These are phyloP conservation scores for Stichodactyla mertensii DNA, from an alignment of 64 coral and sea anemone genomes.

Conservation along the genomic window DNA sequence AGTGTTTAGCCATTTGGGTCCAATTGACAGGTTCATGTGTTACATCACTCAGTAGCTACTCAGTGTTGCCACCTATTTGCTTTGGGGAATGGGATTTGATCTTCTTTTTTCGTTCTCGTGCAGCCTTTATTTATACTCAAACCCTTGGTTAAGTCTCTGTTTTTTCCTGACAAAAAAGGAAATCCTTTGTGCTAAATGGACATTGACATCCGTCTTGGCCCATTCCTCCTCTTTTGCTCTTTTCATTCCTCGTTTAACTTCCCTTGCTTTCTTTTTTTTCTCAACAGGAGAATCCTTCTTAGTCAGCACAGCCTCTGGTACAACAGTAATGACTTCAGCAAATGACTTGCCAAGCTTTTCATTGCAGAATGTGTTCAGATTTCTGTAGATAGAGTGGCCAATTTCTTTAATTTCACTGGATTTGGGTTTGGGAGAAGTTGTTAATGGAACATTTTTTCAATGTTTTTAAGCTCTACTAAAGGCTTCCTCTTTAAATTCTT, in stretches of 20 bases:
- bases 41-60: neutral
- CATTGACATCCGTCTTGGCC: neutral
- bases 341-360: constrained; percentile 10
- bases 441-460: neutral
- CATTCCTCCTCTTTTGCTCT: neutral
- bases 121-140: neutral
- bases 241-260: constrained; percentile 4
- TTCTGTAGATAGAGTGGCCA: neutral
- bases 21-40: neutral
- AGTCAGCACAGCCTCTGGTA: neutral
- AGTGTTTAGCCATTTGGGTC: neutral
- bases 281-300: neutral
- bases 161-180: neutral
- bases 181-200: constrained; percentile 3
- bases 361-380: constrained; percentile 1
- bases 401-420: neutral
- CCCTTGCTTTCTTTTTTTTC: neutral
- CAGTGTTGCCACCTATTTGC: neutral
- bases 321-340: neutral
- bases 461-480: neutral
- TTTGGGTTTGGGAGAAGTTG: neutral
- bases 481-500: too few species aligned
- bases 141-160: neutral
- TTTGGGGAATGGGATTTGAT: neutral
- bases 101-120: neutral